A percentile compares a stretch with the other conserved stretches of the same genome.
Evolutionary conservation across 2,888 invertebrate species (phyloP).

Genomic region (Rotaria magnacalcarata): DNA sequence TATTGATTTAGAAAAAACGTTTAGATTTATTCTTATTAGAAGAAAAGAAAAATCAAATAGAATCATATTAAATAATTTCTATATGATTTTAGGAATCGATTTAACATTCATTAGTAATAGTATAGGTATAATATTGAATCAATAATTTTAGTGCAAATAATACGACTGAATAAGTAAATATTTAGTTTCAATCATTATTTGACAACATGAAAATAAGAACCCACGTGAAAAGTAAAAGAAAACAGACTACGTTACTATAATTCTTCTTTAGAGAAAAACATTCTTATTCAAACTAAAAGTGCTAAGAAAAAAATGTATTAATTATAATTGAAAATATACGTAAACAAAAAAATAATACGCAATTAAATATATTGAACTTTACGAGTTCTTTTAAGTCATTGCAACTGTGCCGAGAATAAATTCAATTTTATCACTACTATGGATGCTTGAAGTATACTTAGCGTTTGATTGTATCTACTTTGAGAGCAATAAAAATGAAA

Average conservation of each 20-base stretch:
- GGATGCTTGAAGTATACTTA: no score
- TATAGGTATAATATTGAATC: not conserved
- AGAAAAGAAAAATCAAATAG: no score
- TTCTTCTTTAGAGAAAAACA: not conserved
- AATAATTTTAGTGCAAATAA: not conserved
- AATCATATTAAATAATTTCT: not conserved
- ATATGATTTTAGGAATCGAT: not conserved
- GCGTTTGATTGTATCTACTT: not conserved
- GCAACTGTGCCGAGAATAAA: no score
- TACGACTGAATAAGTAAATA: conserved; percentile 24
- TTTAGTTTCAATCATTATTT: conserved; percentile 35
- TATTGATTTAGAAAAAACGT: no score
- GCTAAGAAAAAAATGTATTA: not conserved
- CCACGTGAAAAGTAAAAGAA: not conserved
- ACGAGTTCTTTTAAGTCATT: no score
- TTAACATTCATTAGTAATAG: not conserved
- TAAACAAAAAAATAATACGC: no score
- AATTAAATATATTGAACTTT: no score
- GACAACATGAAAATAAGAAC: conserved; percentile 51
- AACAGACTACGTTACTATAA: not conserved
- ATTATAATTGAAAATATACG: no score
- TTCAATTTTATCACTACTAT: no score
- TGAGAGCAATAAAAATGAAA: not conserved
- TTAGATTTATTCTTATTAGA: no score
- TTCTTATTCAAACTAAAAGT: not conserved